Percentiles rank a stretch among this genome's conserved stretches.
Evolutionary conservation across 2,113 vertebrate species (phyloP).

Genomic region (Baryphthengus martii): DNA sequence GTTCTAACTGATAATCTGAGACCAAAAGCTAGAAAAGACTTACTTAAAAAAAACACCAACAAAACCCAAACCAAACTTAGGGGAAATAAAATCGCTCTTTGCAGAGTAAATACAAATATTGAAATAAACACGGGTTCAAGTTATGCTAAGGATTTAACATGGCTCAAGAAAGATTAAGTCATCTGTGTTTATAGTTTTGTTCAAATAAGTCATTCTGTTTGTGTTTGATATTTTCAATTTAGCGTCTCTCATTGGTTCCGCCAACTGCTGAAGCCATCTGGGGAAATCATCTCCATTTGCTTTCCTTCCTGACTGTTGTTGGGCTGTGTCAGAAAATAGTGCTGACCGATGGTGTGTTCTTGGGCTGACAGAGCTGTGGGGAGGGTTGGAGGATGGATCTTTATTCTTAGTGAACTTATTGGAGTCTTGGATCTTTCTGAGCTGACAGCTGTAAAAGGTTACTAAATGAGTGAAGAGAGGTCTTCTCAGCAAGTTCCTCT

Average conservation of each 20-base stretch:
- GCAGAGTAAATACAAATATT: background rate
- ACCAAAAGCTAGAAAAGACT: background rate
- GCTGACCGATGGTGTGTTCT: background rate
- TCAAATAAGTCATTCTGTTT: background rate
- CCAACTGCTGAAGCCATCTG: background rate
- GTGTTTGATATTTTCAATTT: background rate
- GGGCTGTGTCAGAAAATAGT: background rate
- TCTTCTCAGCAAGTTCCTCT: background rate
- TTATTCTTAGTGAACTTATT: background rate
- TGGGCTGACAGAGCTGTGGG: background rate
- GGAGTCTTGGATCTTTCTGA: background rate
- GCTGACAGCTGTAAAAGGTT: background rate
- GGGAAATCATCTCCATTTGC: background rate
- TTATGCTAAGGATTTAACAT: background rate
- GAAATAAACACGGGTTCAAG: background rate
- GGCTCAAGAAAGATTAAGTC: slow-evolving; percentile 5
- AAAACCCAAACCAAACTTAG: background rate
- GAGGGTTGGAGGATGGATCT: too few relatives aligned
- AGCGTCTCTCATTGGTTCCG: background rate
- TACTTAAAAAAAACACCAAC: background rate
- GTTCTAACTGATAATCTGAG: background rate
- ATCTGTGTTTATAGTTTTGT: slow-evolving; percentile 11
- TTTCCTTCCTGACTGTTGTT: background rate
- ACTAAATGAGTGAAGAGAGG: background rate
- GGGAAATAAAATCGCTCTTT: background rate